Conservation (phyloP, 2,113 vertebrate genomes). For the Menidia beryllina region DNA sequence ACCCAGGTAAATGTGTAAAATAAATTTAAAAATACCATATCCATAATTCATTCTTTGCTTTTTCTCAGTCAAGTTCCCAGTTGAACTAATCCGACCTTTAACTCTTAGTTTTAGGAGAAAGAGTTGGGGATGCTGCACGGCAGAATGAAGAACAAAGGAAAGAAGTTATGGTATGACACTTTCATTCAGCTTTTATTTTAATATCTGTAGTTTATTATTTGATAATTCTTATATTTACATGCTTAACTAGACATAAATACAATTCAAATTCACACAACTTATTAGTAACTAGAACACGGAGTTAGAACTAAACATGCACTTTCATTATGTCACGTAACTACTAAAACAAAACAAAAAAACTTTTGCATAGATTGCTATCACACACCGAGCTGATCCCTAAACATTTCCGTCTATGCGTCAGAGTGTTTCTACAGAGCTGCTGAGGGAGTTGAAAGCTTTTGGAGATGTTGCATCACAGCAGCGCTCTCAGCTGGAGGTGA, state of each 20-base stretch:
- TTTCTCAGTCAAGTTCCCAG: background rate
- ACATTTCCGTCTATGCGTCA: conserved; percentile 46
- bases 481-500: conserved; percentile 64
- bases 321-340: conserved; percentile 2
- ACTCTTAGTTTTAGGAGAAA: conserved; percentile 75
- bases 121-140: conserved; percentile 59
- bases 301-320: background rate
- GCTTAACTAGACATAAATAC: background rate
- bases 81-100: background rate
- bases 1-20: conserved; percentile 63
- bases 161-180: conserved; percentile 73
- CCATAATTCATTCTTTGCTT: background rate
- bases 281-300: background rate
- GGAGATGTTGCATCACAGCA: conserved; percentile 64
- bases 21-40: background rate
- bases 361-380: background rate
- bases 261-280: conserved; percentile 1
- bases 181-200: conserved; percentile 35
- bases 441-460: conserved; percentile 73
- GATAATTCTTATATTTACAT: background rate
- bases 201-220: too few relatives aligned
- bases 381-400: background rate
- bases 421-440: conserved; percentile 70
- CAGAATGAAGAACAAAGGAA: conserved; percentile 69
- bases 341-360: background rate